A percentile compares a stretch with the other conserved stretches of the same genome.
These are phyloP conservation scores for Dysmachus trigonus DNA, from an alignment of 2,888 invertebrate genomes.

Conservation along the genomic window DNA sequence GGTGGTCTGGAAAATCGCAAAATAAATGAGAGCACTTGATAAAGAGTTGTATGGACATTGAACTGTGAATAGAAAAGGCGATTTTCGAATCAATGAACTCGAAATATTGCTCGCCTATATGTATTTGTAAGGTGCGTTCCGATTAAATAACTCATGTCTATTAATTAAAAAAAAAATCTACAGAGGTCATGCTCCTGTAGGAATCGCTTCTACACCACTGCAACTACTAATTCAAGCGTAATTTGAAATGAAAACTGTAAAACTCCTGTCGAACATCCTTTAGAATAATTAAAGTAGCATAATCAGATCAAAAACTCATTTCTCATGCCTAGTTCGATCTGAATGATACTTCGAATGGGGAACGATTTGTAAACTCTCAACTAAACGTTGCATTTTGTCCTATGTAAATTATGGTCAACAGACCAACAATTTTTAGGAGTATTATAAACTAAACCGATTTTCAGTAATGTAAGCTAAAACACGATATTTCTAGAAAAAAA, in stretches of 20 bases:
- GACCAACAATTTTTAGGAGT: no score
- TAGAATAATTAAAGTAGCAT: neutral
- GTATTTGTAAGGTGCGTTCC: neutral
- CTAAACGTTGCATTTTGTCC: neutral
- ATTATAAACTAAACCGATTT: no score
- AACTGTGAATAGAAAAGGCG: neutral
- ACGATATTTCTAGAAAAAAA: no score
- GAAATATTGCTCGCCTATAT: neutral
- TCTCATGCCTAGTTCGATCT: neutral
- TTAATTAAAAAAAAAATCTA: neutral
- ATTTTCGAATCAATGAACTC: neutral
- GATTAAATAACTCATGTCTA: neutral
- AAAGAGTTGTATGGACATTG: neutral
- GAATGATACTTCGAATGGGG: no score
- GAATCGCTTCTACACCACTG: neutral
- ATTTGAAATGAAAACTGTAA: neutral
- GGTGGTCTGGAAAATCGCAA: no score
- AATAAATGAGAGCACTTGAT: neutral
- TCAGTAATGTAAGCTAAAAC: no score
- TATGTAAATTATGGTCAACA: no score
- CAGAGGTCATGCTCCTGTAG: neutral
- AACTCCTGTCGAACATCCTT: neutral
- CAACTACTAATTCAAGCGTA: neutral
- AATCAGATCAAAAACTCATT: neutral
- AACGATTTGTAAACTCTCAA: neutral